Evolutionary conservation across 2,797 vertebrate species (phyloP), one percentile per base, ranked within the genome.

Genomic region (Moxostoma hubbsi): DNA sequence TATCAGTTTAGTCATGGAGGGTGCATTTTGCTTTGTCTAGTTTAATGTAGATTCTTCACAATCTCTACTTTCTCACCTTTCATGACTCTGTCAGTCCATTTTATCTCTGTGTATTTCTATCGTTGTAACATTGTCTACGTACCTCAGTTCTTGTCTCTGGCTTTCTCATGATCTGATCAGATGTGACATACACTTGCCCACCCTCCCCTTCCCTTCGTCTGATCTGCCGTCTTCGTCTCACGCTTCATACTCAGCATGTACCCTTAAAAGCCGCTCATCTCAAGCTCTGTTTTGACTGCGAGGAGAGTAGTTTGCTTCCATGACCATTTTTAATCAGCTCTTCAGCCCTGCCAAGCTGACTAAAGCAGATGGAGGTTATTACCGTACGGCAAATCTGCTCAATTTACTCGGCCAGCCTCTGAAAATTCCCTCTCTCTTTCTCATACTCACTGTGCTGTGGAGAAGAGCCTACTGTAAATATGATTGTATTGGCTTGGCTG

Each of bases 301-400:
- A 81, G 7, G 3, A 51, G 65, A 51, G 79, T 83, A 83, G 59
- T 82, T 87, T 88, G 80, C 75, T 13, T 83, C 85, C 76, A 72
- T 82, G 86, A 83, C 88, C 86, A 82, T 88, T 92, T 90, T 87
- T 88, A 90, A 90, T 92, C 90, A 87, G 89, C 83, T 72, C 63
- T 61, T 45, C 24, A 72, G 64, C 85, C 81, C 59, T 9, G 55
- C 24, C 73, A 63, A 54, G 88, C 89, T 78, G 87, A 83, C 83
- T 83, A 79, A 64, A 89, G 88, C 91, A 92, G 90, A 91, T 90
- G 90, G 89, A 85, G 91, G 87, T 91, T 90, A 90, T 91, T 92
- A 92, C 83, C 8, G 77, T 76, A 84, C 63, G 86, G 89, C 90
- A 89, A 90, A 90, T 87, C 71, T 79, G 84, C 86, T 90, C 89